Base-by-base conservation (phyloP, 64 coral and sea anemone genomes). In the Pocillopora damicornis region DNA sequence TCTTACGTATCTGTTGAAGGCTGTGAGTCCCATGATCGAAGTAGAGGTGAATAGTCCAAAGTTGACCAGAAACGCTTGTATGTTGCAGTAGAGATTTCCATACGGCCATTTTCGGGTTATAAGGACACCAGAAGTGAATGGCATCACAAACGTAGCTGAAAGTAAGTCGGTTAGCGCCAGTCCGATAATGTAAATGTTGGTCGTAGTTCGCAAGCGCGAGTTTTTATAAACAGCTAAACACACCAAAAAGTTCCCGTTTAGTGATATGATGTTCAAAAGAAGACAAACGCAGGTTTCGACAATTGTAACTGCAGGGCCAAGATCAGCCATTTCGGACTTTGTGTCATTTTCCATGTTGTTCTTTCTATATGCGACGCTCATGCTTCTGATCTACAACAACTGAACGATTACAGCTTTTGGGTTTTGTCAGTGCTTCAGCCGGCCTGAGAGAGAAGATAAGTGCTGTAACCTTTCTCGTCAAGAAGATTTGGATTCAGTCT, bases 111-210 rank as follows among this genome's bases (percentile, higher is more conserved):
- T 76, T 15, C 90, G 61, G 22, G 65, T 77, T 30, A 91, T 45
- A 17, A 91, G 75, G 8, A 86, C 86, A 25, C 82, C 90, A 11
- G 86, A 75, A 2, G 90, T 87, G 20, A 91, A 72, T 26, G 45
- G 68, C 75, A 86, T 82, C 2, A 91, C 89, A 0, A 91, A 58
- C 1, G 77, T 58, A 18, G 89, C 63, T 15, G 83, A 86, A 15
- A 91, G 80, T 22, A 91, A 86, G 58, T 91, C 89, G 20, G 89
- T 78, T 1, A 77, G 10, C 11, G 90, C 90, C 11, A 91, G 57
- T 13, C 75, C 63, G 75, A 87, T 87, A 5, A 91, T 91, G 30
- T 91, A 91, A 1, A 87, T 77, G 62, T 86, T 60, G 1, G 90
- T 91, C 4, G 61, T 79, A 0, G 90, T 74, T 36, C 82, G 82